Evolutionary conservation across 1,140 invertebrate genomes (phyloP), one percentile per base, ranked within the genome.

Genomic region (Papilio aristodemus): DNA sequence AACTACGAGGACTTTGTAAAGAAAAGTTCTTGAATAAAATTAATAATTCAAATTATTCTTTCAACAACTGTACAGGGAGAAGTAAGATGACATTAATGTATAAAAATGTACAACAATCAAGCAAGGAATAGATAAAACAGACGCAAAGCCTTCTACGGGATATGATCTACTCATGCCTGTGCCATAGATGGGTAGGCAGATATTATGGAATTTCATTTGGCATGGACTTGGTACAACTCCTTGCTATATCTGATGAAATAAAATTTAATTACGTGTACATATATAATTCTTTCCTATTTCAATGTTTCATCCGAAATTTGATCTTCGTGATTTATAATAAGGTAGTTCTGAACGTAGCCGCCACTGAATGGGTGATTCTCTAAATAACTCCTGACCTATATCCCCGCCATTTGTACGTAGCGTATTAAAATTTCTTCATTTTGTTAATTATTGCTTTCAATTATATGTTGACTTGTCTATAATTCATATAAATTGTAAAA

Each of bases 361-460:
- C 43, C 9, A 50, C 4, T 22, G 17, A 22, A 32, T 6, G 17
- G 17, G 22, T 11, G 19, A 50, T 1, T 9, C 10, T 50, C 46
- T 50, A 50, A 50, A 50, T 50, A 50, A 50, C 46, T 32, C 2
- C 27, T 50, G 46, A 22, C 46, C 46, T 50, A 50, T 11, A 50
- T 50, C 0, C 9, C 9, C 5, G 46, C 5, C 7, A 50, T 50
- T 50, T 50, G 17, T 22, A 3, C 19, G 22, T 0, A 22, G 11
- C 19, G 10, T 22, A 8, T 50, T 2, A 22, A 22, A 11, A 43
- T 9, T 46, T 7, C 17, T n/a, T 17, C 41, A 6, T 43, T 7
- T 43, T 6, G n/a, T 17, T 46, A 8, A 46, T 17, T 46, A 19
- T 19, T 19, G 43, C 1, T 19, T 7, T 46, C 17, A 46, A 46